Conservation (phyloP, 2,113 vertebrate species). For the Coryphaenoides rupestris region DNA sequence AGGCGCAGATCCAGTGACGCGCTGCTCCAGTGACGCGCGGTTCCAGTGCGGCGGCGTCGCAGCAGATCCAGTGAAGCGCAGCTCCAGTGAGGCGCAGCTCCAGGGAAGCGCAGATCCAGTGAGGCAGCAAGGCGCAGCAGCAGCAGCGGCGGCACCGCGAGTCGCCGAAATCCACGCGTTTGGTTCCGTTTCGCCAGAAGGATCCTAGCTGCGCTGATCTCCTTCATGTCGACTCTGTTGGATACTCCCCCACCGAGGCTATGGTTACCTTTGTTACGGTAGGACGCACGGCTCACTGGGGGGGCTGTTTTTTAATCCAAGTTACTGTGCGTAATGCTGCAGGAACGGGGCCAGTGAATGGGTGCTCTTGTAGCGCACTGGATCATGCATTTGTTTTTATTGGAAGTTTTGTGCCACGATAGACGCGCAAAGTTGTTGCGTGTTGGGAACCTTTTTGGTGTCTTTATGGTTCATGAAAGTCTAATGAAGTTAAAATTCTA, state of each 20-base stretch:
- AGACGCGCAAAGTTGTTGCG: too few species aligned
- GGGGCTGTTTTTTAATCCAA: too few species aligned
- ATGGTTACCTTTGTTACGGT: slow-evolving; percentile 99
- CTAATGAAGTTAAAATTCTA: too few species aligned
- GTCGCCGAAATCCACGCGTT: slow-evolving; percentile 55
- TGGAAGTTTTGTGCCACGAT: too few species aligned
- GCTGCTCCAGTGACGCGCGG: too few species aligned
- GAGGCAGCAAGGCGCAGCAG: slow-evolving; percentile 51
- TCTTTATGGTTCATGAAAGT: too few species aligned
- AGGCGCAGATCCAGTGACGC: too few species aligned
- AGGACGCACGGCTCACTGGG: slow-evolving; percentile 55
- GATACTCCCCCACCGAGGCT: slow-evolving; percentile 91
- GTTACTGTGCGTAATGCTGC: too few species aligned
- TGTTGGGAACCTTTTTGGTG: too few species aligned
- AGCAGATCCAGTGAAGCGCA: slow-evolving; percentile 53
- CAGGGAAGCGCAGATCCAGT: slow-evolving; percentile 56
- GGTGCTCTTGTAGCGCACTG: too few species aligned
- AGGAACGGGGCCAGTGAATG: too few species aligned
- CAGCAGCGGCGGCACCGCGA: slow-evolving; percentile 26
- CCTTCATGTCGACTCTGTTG: slow-evolving; percentile 96
- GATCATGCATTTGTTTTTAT: too few species aligned
- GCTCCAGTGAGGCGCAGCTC: slow-evolving; percentile 52
- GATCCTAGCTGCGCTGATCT: slow-evolving; percentile 79
- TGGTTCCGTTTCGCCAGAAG: slow-evolving; percentile 72
- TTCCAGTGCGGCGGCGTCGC: slow-evolving; percentile 71